Evolutionary conservation across 2,888 invertebrate genomes (phyloP).

Genomic region (Rhagium mordax): DNA sequence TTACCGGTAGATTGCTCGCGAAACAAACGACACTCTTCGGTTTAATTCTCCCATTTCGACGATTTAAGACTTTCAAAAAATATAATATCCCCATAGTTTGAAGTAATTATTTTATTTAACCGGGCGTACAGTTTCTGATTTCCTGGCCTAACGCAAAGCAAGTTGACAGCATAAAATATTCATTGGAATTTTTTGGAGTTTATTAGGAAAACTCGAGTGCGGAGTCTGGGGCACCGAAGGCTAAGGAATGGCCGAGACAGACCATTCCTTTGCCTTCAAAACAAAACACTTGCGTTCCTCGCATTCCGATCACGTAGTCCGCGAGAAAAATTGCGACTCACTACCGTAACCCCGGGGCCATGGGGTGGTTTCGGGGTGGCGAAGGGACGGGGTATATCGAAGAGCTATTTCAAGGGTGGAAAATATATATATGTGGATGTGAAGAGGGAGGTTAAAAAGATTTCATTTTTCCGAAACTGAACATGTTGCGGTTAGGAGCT

Average conservation of each 20-base stretch:
- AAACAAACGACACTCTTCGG: no score
- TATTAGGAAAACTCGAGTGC: neutral
- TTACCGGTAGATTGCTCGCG: slow-evolving; percentile 42
- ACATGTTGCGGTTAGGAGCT: slow-evolving; percentile 67
- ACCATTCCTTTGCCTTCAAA: slow-evolving; percentile 59
- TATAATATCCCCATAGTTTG: no score
- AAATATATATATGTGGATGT: slow-evolving; percentile 63
- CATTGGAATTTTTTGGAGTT: slow-evolving; percentile 14
- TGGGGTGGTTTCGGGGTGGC: slow-evolving; percentile 47
- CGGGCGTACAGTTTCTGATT: no score
- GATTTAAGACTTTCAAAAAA: neutral
- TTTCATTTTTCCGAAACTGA: slow-evolving; percentile 69
- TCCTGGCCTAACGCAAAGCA: neutral
- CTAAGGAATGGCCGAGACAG: slow-evolving; percentile 36
- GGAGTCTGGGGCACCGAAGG: slow-evolving; percentile 8
- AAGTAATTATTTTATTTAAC: neutral
- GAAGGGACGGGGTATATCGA: slow-evolving; percentile 63
- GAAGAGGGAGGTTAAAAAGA: slow-evolving; percentile 68
- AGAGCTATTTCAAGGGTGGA: slow-evolving; percentile 68
- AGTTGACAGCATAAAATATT: slow-evolving; percentile 9
- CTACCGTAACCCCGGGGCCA: slow-evolving; percentile 66
- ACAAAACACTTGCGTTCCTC: slow-evolving; percentile 64
- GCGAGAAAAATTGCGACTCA: slow-evolving; percentile 71
- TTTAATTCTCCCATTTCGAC: neutral
- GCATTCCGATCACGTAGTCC: slow-evolving; percentile 70